Evolutionary conservation across 1,140 invertebrate species (phyloP), one percentile per base, ranked within the genome.

Genomic region (Caenorhabditis inopinata): DNA sequence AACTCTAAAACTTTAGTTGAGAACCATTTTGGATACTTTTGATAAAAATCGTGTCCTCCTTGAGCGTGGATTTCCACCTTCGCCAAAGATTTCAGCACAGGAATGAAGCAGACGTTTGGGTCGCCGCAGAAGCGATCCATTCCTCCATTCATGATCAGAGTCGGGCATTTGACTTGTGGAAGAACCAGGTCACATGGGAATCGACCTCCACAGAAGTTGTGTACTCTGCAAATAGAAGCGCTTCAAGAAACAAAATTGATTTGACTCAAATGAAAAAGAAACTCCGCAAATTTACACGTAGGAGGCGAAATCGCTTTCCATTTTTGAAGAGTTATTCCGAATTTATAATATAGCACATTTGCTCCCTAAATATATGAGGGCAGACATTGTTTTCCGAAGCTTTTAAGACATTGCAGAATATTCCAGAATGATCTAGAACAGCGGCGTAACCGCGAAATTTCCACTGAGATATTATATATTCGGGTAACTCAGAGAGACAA

Each of bases 1-100:
- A 80, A 74, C 12, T 48, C 62, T 16, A 74, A 23, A 51, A 84
- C 83, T 29, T 81, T 80, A 14, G 76, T 29, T 5, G 78, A 81
- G 45, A 87, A 88, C 87, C 87, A 87, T 42, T 84, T 83, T 2
- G 86, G 85, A 49, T 86, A 84, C 49, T 88, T 88, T 9, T 87
- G 82, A 74, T 87, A 84, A 38, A 87, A 79, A 46, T 87, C 86
- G 68, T 87, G 86, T 12, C 83, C 82, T 18, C 86, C 86, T 78
- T 86, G 86, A 0, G 87, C 84, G 48, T 87, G 86, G 14, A 85
- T 62, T 81, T 87, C 86, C 9, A 87, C 48, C 47, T 87, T 87
- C 35, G 84, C 88, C 53, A 35, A 25, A 38, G 29, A 53, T 27
- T 76, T 85, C 16, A 82, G 25, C 6, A 79, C 58, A 12, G 74